phyloP scores from a whole-genome alignment of 2,797 vertebrate species.

The Sorex maritimensis region DNA sequence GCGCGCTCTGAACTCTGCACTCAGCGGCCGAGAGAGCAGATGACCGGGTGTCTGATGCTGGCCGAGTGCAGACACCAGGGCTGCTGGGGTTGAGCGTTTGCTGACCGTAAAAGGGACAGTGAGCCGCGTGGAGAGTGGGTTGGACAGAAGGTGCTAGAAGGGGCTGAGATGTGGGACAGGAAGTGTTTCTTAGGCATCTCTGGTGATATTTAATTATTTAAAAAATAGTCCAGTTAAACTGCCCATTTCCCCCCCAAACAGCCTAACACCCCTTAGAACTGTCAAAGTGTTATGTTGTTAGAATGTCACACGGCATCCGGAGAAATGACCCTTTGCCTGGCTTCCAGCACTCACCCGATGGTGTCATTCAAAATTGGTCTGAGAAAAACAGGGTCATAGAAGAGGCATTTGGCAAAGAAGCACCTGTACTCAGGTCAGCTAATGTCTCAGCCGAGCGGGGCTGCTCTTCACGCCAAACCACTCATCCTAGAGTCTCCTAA shows the following conservation, averaged over 20 bases:
- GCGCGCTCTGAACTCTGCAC: too few relatives aligned
- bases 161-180: not conserved
- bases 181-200: not conserved
- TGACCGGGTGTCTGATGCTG: too few relatives aligned
- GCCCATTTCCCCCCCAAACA: slow-evolving; percentile 20
- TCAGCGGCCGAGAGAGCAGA: too few relatives aligned
- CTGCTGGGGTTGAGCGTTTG: too few relatives aligned
- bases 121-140: not conserved
- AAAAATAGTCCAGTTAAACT: slow-evolving; percentile 54
- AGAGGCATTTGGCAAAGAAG: slow-evolving; percentile 66
- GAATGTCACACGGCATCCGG: not conserved
- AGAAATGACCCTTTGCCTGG: slow-evolving; percentile 53
- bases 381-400: slow-evolving; percentile 29
- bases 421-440: not conserved
- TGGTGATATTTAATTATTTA: slow-evolving; percentile 62
- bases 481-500: slow-evolving; percentile 70
- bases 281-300: not conserved
- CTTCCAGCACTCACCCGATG: slow-evolving; percentile 21
- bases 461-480: slow-evolving; percentile 30
- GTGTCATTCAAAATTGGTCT: slow-evolving; percentile 64
- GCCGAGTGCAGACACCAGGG: too few relatives aligned
- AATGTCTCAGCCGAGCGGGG: not conserved
- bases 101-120: too few relatives aligned
- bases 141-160: not conserved
- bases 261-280: not conserved